Evolutionary conservation across 1,140 invertebrate species (phyloP).

Genomic region (Ylistrum balloti): DNA sequence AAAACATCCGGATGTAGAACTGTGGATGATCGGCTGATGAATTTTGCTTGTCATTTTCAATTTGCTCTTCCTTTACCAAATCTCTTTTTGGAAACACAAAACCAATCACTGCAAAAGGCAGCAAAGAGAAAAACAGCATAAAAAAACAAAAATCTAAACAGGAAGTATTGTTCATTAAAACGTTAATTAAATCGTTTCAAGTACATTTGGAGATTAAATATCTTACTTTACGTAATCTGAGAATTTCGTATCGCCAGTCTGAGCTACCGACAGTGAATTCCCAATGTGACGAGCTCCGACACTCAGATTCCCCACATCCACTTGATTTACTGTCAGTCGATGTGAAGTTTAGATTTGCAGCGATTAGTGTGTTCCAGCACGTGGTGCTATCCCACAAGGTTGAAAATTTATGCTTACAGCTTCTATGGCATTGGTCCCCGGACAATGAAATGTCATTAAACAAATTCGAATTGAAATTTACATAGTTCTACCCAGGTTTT

Average conservation of each 20-base stretch:
- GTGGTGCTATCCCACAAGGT: conserved; percentile 22
- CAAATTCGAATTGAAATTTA: conserved; percentile 30
- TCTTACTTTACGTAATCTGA: conserved; percentile 28
- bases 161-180: conserved; percentile 26
- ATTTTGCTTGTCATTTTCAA: neutral
- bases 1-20: neutral
- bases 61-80: neutral
- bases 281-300: neutral
- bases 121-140: neutral
- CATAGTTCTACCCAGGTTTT: neutral
- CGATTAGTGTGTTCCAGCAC: neutral
- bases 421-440: neutral
- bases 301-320: neutral
- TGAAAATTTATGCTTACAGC: conserved; percentile 7
- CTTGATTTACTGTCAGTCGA: neutral
- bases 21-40: neutral
- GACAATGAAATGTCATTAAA: conserved; percentile 40
- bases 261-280: neutral
- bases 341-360: conserved; percentile 5
- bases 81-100: neutral
- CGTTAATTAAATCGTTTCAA: conserved; percentile 40
- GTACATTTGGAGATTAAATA: conserved; percentile 31
- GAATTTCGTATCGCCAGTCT: neutral
- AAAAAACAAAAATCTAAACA: neutral
- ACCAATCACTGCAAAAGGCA: neutral